Evolutionary conservation across 2,113 vertebrate species (phyloP).

Genomic region (Cottus gobio): DNA sequence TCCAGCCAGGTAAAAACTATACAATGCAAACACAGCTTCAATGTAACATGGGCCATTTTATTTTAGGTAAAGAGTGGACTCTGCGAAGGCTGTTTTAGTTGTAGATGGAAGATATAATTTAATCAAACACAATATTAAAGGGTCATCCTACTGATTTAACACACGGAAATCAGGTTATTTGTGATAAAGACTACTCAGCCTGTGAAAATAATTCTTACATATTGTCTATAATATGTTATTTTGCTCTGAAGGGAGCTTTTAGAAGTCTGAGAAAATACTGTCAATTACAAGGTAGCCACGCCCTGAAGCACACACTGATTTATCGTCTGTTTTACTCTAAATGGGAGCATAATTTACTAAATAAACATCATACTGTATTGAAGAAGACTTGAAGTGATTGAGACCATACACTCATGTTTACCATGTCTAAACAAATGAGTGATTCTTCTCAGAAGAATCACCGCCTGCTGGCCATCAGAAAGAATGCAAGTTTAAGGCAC

Average conservation of each 20-base stretch:
- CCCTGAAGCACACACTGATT: not conserved
- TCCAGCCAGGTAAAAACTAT: conserved; percentile 87
- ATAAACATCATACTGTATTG: not conserved
- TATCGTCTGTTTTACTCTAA: not conserved
- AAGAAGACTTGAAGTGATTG: not conserved
- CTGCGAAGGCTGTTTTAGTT: conserved; percentile 1
- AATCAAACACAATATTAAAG: not conserved
- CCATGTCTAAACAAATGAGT: no score
- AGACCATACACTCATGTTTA: not conserved
- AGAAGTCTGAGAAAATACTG: not conserved
- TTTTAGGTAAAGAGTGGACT: not conserved
- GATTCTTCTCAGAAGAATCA: no score
- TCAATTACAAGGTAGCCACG: not conserved
- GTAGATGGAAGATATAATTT: not conserved
- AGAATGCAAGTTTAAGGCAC: no score
- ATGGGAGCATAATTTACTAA: not conserved
- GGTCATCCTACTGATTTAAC: not conserved
- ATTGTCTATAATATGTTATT: not conserved
- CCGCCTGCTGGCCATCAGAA: no score
- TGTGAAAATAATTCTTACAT: not conserved
- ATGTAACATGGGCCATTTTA: not conserved
- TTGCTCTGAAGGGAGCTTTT: not conserved
- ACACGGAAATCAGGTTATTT: not conserved
- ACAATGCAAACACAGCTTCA: not conserved
- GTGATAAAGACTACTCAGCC: not conserved